A percentile compares a stretch with the other conserved stretches of the same genome.
phyloP scores from a whole-genome alignment of 2,888 invertebrate genomes.

The Lasius fuliginosus region DNA sequence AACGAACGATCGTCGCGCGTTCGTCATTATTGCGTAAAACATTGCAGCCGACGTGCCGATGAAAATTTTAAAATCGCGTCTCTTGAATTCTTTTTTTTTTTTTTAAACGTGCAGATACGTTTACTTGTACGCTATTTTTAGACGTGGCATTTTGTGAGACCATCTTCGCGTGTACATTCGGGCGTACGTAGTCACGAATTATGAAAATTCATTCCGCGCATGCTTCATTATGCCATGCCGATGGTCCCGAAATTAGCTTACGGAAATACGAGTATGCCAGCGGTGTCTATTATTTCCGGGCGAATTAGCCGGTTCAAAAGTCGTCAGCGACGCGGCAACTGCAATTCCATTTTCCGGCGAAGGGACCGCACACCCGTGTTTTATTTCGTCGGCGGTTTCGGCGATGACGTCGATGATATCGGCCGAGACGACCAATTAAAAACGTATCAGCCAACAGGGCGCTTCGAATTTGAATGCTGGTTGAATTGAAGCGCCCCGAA shows the following conservation, averaged over 20 bases:
- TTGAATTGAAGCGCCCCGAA: conserved; percentile 47
- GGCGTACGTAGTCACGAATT: conserved; percentile 47
- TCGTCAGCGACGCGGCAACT: conserved; percentile 28
- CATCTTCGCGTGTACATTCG: conserved; percentile 16
- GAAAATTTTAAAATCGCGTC: neutral
- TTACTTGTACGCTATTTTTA: neutral
- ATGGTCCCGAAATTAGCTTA: conserved; percentile 47
- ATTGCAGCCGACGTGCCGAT: neutral
- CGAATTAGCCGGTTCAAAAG: conserved; percentile 51
- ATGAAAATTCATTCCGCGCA: conserved; percentile 55
- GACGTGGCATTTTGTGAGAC: neutral
- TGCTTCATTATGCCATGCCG: conserved; percentile 40
- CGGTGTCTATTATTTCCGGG: conserved; percentile 55
- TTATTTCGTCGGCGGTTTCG: conserved; percentile 50
- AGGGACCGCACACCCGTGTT: conserved; percentile 35
- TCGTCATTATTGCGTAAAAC: neutral
- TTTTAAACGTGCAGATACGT: conserved; percentile 5
- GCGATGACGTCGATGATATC: conserved; percentile 43
- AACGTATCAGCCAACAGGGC: conserved; percentile 56
- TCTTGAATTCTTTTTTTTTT: neutral
- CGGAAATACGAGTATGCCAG: neutral
- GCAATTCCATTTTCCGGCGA: conserved; percentile 48
- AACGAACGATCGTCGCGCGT: neutral
- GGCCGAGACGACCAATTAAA: conserved; percentile 59
- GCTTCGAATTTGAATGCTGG: conserved; percentile 26